Base-by-base conservation (phyloP, 1,140 invertebrate species). In the Metaphire vulgaris region DNA sequence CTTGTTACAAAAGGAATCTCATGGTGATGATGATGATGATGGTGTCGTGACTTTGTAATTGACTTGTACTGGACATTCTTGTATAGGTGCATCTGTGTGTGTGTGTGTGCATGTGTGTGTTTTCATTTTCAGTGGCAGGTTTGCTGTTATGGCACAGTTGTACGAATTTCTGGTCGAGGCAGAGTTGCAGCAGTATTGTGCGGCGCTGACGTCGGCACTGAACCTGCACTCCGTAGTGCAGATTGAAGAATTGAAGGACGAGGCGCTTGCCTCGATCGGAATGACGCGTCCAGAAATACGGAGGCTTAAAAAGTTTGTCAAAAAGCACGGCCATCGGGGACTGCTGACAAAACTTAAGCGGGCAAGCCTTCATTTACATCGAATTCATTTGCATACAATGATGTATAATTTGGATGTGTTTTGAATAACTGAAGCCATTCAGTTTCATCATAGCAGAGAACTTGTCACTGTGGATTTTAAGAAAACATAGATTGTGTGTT, bases 221-320 rank as follows among this genome's bases (percentile, higher is more conserved):
- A 90, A 90, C 83, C 87, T 91, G 32, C 84, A 79, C 1, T 81
- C 83, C 41, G 91, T 95, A n/a, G 91, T 92, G 31, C 96, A 99
- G 85, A 87, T 99, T n/a, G 98, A 98, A 85, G 98, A 95, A 89
- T 95, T 97, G 6, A 91, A 92, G 0, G 94, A 97, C 80, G 92
- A 95, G 79, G 97, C 99, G 86, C 87, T 98, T 33, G 87, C 89
- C 41, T 91, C 92, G 76, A 92, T 99, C 81, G 96, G 96, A 6
- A 93, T 99, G 90, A 95, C 94, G 6, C 92, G 93, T 79, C 96
- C 96, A 30, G 97, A 99, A 87, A 93, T 95, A 86, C 90, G 96
- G 79, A 89, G 96, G 76, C 89, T 98, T 41, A 90, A 98, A 34
- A 97, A 97, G 87, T 94, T 92, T 82, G 97, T 95, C 83, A 97